These are phyloP conservation scores for Dryobota labecula DNA, from an alignment of 2,888 invertebrate genomes.

Conservation along the genomic window DNA sequence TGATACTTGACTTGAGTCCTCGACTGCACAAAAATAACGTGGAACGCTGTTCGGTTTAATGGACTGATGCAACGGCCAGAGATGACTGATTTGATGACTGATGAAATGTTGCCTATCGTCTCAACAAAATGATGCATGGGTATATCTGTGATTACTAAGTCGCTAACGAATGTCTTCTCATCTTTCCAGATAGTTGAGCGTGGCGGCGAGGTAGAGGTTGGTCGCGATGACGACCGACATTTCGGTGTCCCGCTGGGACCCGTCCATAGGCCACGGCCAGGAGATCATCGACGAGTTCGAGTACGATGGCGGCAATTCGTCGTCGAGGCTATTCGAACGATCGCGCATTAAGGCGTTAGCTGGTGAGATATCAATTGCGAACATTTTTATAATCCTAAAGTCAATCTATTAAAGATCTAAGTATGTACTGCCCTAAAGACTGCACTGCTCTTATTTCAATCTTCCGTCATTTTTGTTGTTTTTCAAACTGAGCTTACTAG, in stretches of 20 bases:
- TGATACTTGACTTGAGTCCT: not conserved
- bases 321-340: slow-evolving; percentile 99
- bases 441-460: not conserved
- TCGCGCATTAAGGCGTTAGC: slow-evolving; percentile 99
- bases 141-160: not conserved
- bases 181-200: slow-evolving; percentile 84
- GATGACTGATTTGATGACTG: not conserved
- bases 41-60: not conserved
- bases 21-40: not conserved
- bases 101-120: not conserved
- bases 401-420: not conserved
- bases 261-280: slow-evolving; percentile 96
- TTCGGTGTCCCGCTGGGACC: slow-evolving; percentile 99
- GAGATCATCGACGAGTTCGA: slow-evolving; percentile 99
- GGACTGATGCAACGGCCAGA: not conserved
- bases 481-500: no score
- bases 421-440: not conserved
- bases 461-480: no score
- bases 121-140: not conserved
- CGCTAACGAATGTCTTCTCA: slow-evolving; percentile 36
- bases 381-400: not conserved
- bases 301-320: slow-evolving; percentile 99
- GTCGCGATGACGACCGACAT: slow-evolving; percentile 98
- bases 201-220: slow-evolving; percentile 84
- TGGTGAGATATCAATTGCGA: slow-evolving; percentile 90